Conservation (phyloP, 2,113 vertebrate species). For the Geococcyx californianus region DNA sequence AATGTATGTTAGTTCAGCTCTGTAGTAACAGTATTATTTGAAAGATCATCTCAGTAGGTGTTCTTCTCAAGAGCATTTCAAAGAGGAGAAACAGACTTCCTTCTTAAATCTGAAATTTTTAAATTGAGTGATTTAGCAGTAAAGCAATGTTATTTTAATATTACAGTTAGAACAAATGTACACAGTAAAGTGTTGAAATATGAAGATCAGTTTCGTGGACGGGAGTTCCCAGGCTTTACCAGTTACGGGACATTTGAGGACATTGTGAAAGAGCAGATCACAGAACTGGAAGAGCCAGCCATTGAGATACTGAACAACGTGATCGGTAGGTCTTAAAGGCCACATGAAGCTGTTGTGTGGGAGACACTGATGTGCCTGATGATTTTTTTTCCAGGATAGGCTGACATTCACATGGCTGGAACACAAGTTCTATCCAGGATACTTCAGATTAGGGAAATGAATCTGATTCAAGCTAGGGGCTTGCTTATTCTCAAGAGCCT, state of each 20-base stretch:
- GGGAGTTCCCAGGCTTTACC: conserved; percentile 85
- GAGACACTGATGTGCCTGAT: background rate
- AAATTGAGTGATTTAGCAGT: background rate
- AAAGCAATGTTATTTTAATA: background rate
- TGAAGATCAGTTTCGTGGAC: conserved; percentile 79
- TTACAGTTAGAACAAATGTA: conserved; percentile 66
- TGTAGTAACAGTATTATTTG: background rate
- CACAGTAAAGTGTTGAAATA: conserved; percentile 55
- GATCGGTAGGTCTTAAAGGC: conserved; percentile 3
- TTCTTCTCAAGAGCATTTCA: background rate
- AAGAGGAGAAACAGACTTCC: background rate
- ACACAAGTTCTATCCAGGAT: background rate
- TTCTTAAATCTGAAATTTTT: background rate
- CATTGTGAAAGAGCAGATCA: conserved; percentile 80
- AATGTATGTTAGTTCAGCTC: background rate
- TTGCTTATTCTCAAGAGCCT: background rate
- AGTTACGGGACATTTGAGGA: conserved; percentile 86
- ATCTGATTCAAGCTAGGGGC: background rate
- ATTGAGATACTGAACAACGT: conserved; percentile 70
- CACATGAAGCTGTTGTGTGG: background rate
- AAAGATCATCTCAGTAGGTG: background rate
- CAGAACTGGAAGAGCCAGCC: conserved; percentile 80
- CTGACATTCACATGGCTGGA: background rate
- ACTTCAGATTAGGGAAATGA: background rate
- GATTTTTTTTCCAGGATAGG: background rate